Evolutionary conservation across 1,140 invertebrate species (phyloP).

Genomic region (Pantala flavescens): DNA sequence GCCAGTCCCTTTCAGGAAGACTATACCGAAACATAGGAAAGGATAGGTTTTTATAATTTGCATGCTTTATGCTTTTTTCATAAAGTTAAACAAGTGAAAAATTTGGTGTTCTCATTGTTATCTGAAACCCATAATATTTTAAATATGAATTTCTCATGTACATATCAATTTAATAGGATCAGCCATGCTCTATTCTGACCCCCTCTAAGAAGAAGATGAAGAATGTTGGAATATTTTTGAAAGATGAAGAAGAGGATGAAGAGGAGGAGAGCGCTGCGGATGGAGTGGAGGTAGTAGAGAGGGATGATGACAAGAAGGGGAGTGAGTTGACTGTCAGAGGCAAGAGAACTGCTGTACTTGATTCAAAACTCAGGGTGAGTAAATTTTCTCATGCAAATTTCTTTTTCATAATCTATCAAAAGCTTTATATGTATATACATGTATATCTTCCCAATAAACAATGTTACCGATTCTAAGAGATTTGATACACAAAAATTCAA

Average conservation of each 20-base stretch:
- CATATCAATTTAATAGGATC: constrained; percentile 39
- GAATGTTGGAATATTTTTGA: constrained; percentile 92
- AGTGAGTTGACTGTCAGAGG: constrained; percentile 58
- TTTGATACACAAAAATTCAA: too few relatives aligned
- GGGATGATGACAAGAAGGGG: constrained; percentile 53
- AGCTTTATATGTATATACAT: too few relatives aligned
- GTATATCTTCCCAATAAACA: too few relatives aligned
- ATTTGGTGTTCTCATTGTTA: too few relatives aligned
- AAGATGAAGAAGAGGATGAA: constrained; percentile 63
- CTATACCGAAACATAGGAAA: too few relatives aligned
- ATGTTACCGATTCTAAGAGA: too few relatives aligned
- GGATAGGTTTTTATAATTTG: too few relatives aligned
- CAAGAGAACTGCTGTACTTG: constrained; percentile 85
- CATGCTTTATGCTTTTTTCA: too few relatives aligned
- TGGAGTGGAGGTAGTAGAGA: constrained; percentile 73
- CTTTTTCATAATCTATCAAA: too few relatives aligned
- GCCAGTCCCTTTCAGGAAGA: too few relatives aligned
- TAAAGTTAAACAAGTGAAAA: too few relatives aligned
- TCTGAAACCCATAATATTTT: constrained; percentile 11
- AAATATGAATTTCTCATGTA: neutral
- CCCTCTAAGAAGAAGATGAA: constrained; percentile 93
- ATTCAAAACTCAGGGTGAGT: constrained; percentile 79
- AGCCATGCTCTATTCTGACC: constrained; percentile 76
- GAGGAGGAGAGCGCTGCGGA: constrained; percentile 73
- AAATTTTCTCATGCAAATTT: neutral